phyloP scores from a whole-genome alignment of 1,140 invertebrate genomes.

The Wasmannia auropunctata region DNA sequence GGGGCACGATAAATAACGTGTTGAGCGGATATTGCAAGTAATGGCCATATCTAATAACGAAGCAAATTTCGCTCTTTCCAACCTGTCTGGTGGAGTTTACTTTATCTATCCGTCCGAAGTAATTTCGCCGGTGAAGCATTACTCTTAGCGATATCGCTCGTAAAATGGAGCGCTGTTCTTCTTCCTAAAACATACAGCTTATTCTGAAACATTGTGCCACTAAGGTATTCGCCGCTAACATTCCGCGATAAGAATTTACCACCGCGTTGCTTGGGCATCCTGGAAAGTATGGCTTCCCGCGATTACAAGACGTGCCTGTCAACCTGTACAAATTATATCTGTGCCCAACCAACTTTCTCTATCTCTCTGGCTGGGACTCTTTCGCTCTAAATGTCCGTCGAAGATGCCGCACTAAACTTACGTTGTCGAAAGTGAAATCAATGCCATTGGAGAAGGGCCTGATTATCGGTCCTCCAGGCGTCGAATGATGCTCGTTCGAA shows the following conservation, averaged over 20 bases:
- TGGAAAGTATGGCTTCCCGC: conserved; percentile 38
- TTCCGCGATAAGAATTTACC: conserved; percentile 66
- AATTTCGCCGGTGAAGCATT: conserved; percentile 24
- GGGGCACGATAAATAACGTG: conserved; percentile 26
- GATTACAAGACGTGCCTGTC: conserved; percentile 47
- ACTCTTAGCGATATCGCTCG: conserved; percentile 50
- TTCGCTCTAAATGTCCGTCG: background rate
- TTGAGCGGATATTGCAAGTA: conserved; percentile 47
- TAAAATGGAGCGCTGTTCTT: conserved; percentile 44
- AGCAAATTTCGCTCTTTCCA: conserved; percentile 54
- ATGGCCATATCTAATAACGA: conserved; percentile 53
- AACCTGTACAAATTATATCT: conserved; percentile 63
- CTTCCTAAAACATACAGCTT: conserved; percentile 55
- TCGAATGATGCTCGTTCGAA: background rate
- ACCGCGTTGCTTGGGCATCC: background rate
- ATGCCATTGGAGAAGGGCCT: background rate
- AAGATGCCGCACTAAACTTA: background rate
- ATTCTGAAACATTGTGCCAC: conserved; percentile 35
- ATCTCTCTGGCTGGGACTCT: conserved; percentile 26
- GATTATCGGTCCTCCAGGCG: background rate
- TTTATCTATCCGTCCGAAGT: conserved; percentile 54
- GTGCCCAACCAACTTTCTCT: conserved; percentile 41
- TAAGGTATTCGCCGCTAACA: conserved; percentile 31
- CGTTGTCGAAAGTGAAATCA: conserved; percentile 39
- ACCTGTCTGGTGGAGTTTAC: conserved; percentile 55